phyloP scores from a whole-genome alignment of 2,888 invertebrate species.

The Tuberolachnus salignus region DNA sequence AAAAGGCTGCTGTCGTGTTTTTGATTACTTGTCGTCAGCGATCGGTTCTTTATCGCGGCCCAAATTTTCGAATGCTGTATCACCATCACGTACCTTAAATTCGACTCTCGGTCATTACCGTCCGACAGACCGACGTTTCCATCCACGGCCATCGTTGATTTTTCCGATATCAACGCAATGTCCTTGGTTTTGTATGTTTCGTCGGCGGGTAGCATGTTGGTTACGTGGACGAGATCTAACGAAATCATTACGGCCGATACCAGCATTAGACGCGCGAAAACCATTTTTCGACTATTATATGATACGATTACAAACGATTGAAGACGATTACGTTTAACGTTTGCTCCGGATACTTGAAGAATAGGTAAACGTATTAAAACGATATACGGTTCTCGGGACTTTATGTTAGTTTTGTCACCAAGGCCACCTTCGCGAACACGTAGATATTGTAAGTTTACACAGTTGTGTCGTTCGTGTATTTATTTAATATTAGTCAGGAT shows the following conservation, averaged over 20 bases:
- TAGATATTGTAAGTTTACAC: not conserved
- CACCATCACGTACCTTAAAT: constrained; percentile 2
- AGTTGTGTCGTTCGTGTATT: not conserved
- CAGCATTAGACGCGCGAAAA: not conserved
- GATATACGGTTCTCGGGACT: not conserved
- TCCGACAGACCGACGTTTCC: too few relatives aligned
- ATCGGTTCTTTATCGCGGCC: not conserved
- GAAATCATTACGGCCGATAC: not conserved
- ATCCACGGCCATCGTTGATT: too few relatives aligned
- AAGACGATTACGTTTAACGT: too few relatives aligned
- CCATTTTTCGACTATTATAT: too few relatives aligned
- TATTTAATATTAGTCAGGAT: too few relatives aligned
- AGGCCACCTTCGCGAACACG: not conserved
- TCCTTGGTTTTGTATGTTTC: not conserved
- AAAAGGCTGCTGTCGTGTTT: not conserved
- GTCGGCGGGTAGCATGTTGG: accelerated
- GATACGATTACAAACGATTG: too few relatives aligned
- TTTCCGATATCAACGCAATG: accelerated
- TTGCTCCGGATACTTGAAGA: too few relatives aligned
- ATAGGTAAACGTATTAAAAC: not conserved
- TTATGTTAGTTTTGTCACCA: not conserved
- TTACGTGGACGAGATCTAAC: not conserved
- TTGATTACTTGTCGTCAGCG: not conserved
- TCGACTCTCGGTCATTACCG: not conserved
- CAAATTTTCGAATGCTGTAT: constrained; percentile 16